Conservation (phyloP, 2,113 vertebrate species). For the Pycnonotus jocosus region DNA sequence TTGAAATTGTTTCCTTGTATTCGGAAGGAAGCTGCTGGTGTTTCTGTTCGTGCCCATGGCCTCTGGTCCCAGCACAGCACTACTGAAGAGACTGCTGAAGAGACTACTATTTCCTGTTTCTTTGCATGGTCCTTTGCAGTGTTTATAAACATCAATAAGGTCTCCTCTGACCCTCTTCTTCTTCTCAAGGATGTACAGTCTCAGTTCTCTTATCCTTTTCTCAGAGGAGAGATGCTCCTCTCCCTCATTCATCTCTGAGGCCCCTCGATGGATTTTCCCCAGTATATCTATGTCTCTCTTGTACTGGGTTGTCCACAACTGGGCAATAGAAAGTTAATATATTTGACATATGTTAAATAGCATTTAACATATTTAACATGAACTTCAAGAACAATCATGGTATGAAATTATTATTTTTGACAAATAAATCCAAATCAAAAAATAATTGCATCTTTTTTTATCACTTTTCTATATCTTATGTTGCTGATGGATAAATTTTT, state of each 20-base stretch:
- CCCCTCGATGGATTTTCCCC: neutral
- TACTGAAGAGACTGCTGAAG: neutral
- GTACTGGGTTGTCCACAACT: neutral
- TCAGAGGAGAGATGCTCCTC: neutral
- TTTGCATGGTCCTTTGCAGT: neutral
- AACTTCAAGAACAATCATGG: neutral
- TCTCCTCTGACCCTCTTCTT: neutral
- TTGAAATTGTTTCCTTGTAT: neutral
- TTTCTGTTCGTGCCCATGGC: neutral
- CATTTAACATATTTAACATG: neutral
- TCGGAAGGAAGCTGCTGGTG: neutral
- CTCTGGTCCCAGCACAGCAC: neutral
- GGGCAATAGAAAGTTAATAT: neutral
- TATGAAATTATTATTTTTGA: neutral
- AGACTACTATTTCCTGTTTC: neutral
- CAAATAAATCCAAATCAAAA: neutral
- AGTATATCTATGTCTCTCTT: neutral
- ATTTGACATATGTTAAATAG: no score
- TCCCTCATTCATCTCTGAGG: fast-evolving
- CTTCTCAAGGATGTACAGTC: neutral
- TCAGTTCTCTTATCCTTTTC: neutral
- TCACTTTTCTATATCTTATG: neutral
- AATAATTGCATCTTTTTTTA: neutral
- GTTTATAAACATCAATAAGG: neutral
- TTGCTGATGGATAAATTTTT: neutral